Base-by-base conservation (phyloP, 2,113 vertebrate genomes). In the Callopanchax toddi region DNA sequence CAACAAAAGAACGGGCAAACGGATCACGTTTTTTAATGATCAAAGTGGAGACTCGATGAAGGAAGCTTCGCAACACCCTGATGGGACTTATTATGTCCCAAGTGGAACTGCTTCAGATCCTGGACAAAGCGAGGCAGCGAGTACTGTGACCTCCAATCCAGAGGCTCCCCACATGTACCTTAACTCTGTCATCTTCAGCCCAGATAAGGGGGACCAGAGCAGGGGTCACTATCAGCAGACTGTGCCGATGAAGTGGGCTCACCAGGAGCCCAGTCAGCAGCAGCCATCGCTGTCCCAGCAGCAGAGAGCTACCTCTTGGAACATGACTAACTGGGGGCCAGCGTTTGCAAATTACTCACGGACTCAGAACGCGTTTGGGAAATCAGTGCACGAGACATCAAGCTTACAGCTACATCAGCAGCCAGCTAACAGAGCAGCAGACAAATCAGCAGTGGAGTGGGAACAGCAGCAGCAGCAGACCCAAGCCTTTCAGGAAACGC, bases 1-100 rank as follows among this genome's bases (percentile, higher is more conserved):
- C 87, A 89, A 84, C 86, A 99, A 96, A 86, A 93, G 97, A 85
- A 89, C 93, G 60, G 96, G 95, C 52, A 99, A 99, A 66, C 93
- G 95, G 71, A 92, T 96, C 85, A 92, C 93, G 1, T 96, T 94
- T 80, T 97, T 97, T 70, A 92, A 68, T 74, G 95, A 97, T 22
- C 94, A 92, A 81, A 91, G 89, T 37, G 51, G 62, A 59, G 89
- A 53, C 15, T 34, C 72, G 15, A 92, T 94, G 78, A 97, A 98
- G 89, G 95, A 97, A 58, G 70, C 91, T 6, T 89, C 91, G 43
- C 93, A 94, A 34, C 86, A 92, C 23, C 93, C 94, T 6, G 95
- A 98, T 59, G 94, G 93, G 36, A 86, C 94, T 36, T 97, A 94
- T 61, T 95, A 94, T 20, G 86, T 91, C 42, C 89, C 93, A 0